Percentiles rank a stretch among this genome's conserved stretches.
phyloP scores from a whole-genome alignment of 2,888 invertebrate genomes.

The Aporophyla lueneburgensis region DNA sequence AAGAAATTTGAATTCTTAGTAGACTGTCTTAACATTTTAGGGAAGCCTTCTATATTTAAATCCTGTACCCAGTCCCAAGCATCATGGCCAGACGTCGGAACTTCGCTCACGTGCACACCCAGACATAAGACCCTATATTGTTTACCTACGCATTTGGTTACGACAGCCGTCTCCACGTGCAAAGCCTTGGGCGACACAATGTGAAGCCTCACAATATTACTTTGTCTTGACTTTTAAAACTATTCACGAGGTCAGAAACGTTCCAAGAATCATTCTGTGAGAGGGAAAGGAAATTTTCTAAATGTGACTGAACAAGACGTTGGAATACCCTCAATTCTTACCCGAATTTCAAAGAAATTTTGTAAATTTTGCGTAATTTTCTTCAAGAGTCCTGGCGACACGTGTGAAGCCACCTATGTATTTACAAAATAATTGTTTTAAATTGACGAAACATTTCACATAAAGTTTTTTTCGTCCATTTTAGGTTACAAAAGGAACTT shows the following conservation, averaged over 20 bases:
- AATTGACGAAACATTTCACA: not conserved
- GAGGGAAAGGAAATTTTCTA: not conserved
- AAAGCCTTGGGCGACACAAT: not conserved
- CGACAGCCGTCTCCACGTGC: constrained; percentile 1
- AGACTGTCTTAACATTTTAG: not conserved
- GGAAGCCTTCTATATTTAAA: not conserved
- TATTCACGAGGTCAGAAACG: constrained; percentile 23
- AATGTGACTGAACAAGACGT: not conserved
- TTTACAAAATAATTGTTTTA: not conserved
- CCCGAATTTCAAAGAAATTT: not conserved
- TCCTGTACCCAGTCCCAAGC: no score
- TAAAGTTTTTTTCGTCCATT: not conserved
- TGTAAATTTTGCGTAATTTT: not conserved
- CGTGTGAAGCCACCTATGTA: not conserved
- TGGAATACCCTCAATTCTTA: not conserved
- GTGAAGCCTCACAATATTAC: constrained; percentile 40
- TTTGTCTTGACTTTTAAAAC: constrained; percentile 15
- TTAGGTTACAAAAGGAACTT: not conserved
- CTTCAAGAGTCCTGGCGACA: not conserved
- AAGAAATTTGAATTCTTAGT: no score
- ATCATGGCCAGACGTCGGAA: not conserved
- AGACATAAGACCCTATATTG: not conserved
- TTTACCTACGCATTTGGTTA: constrained; percentile 22
- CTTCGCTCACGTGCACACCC: constrained; percentile 17
- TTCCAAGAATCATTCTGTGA: not conserved